These are phyloP conservation scores for Laterallus jamaicensis DNA, from an alignment of 2,113 vertebrate genomes.

Conservation along the genomic window DNA sequence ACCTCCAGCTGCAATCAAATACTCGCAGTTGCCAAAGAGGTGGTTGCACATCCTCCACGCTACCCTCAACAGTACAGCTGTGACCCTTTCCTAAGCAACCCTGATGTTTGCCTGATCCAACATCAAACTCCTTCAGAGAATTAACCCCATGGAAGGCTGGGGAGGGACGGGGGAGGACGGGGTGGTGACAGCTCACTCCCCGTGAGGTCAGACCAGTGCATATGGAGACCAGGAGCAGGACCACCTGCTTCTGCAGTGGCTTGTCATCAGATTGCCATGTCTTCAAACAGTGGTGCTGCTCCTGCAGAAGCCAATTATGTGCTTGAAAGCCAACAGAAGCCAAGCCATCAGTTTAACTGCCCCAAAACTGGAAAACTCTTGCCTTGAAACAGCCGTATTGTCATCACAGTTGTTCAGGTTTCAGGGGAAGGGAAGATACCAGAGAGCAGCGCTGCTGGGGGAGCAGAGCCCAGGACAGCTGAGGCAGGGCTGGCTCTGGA, in stretches of 20 bases:
- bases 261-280: not conserved
- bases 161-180: no score
- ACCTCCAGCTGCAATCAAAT: not conserved
- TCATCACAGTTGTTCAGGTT: not conserved
- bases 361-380: not conserved
- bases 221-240: not conserved
- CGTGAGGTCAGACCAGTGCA: fast-evolving
- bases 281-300: not conserved
- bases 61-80: not conserved
- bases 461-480: not conserved
- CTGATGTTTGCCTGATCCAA: not conserved
- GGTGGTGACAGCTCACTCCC: not conserved
- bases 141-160: not conserved
- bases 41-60: fast-evolving
- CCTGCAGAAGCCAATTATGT: not conserved
- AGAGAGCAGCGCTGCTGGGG: not conserved
- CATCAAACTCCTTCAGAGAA: not conserved
- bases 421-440: not conserved
- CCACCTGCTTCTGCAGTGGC: not conserved
- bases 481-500: not conserved
- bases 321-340: not conserved
- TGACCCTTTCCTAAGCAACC: not conserved
- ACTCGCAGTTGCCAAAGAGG: not conserved
- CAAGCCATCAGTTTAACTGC: not conserved
- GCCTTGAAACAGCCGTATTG: not conserved